phyloP scores from a whole-genome alignment of 2,888 invertebrate genomes.

The Heliconius erato region DNA sequence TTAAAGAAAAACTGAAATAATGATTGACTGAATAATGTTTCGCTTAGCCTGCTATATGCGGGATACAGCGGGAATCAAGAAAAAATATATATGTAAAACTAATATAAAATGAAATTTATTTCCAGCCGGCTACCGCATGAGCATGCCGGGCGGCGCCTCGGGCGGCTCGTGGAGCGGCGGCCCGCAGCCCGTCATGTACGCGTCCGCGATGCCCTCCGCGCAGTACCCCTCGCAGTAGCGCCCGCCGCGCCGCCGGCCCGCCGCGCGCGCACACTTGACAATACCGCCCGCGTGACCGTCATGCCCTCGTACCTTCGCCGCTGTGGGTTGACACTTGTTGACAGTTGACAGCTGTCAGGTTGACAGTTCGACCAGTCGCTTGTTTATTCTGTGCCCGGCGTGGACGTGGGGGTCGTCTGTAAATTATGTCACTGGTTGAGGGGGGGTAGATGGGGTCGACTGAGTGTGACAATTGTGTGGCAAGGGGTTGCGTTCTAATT shows the following conservation, averaged over 20 bases:
- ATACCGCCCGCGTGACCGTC: not conserved
- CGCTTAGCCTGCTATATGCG: no score
- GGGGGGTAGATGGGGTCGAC: no score
- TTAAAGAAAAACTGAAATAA: no score
- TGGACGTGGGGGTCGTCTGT: not conserved
- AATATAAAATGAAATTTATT: slow-evolving; percentile 36
- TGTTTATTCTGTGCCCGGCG: not conserved
- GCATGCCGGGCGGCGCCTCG: slow-evolving; percentile 84
- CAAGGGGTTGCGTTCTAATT: no score
- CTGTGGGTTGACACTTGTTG: slow-evolving; percentile 5
- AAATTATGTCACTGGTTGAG: not conserved
- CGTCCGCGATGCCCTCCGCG: slow-evolving; percentile 91
- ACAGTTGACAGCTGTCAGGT: not conserved
- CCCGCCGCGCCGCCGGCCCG: slow-evolving; percentile 48
- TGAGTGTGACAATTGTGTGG: no score
- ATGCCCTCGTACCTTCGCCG: not conserved
- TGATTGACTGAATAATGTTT: no score
- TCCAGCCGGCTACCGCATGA: slow-evolving; percentile 87
- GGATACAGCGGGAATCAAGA: not conserved
- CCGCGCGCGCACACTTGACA: slow-evolving; percentile 28
- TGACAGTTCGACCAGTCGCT: not conserved
- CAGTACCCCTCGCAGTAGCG: slow-evolving; percentile 95
- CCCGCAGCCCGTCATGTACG: slow-evolving; percentile 89
- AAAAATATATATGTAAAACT: not conserved
- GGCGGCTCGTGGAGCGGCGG: slow-evolving; percentile 83